Base-by-base conservation (phyloP, 2,113 vertebrate genomes). In the Campylomormyrus tamandua region DNA sequence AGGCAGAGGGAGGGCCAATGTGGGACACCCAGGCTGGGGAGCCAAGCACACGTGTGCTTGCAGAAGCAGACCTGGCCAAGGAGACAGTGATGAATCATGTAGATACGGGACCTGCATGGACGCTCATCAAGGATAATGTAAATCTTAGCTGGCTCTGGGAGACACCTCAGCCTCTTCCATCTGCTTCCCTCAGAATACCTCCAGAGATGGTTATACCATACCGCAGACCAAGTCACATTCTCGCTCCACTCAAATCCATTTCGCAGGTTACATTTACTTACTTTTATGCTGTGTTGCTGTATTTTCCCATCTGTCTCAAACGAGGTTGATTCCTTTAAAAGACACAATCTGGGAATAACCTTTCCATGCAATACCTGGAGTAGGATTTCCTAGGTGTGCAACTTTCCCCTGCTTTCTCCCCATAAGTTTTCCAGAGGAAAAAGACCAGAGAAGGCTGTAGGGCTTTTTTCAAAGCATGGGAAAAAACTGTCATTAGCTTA, bases 61-160 rank as follows among this genome's bases (percentile, higher is more conserved):
- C 95, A 95, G 95, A 95, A 96, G 94, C 95, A 89, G 92, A 89
- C 92, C 94, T 93, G 70, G 95, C 93, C 94, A 90, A 95, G 93
- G 95, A 95, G 94, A 95, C 93, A 92, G 93, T 92, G 94, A 95
- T 96, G 95, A 95, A 95, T 96, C 95, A 92, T 93, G 92, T 95
- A 96, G 96, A 97, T 95, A 95, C 89, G 91, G 90, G 91, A 94
- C 94, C 95, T 95, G 94, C 93, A 93, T 93, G 91, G 94, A 96
- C 94, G 94, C 95, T 96, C 93, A 92, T 94, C 92, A 93, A 96
- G 93, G 94, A 96, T 95, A 95, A 96, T 96, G 95, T 96, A 97
- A 96, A 97, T 96, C 94, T 95, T 95, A 93, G 83, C 93, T 90
- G 92, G 89, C 93, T 93, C 95, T 94, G 93, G 91, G 93, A 96